Conservation (phyloP, 2,888 invertebrate genomes). For the Volucella inanis region DNA sequence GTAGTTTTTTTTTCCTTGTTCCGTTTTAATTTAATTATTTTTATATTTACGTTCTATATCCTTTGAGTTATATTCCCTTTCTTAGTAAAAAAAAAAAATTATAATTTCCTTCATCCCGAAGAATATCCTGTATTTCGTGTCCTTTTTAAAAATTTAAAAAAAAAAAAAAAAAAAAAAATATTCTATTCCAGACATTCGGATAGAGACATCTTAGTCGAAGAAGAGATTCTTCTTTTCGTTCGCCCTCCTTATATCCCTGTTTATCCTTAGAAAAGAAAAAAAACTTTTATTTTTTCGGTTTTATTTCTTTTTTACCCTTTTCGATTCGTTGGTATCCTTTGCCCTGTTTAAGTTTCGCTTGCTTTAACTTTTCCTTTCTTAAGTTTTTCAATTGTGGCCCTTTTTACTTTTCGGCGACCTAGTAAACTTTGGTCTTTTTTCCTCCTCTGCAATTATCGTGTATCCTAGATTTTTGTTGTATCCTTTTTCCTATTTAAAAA, state of each 20-base stretch:
- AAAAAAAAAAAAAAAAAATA: background rate
- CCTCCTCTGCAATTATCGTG: slow-evolving; percentile 24
- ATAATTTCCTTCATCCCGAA: background rate
- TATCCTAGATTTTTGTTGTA: slow-evolving; percentile 21
- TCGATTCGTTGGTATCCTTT: background rate
- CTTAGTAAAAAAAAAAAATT: background rate
- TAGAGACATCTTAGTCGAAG: slow-evolving; percentile 16
- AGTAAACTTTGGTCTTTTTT: slow-evolving; percentile 64
- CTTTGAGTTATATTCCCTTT: slow-evolving; percentile 1
- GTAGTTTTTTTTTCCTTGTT: slow-evolving; percentile 47
- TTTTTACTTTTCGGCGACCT: slow-evolving; percentile 40
- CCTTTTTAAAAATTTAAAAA: slow-evolving; percentile 21
- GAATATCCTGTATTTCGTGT: background rate
- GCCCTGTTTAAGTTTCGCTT: slow-evolving; percentile 20
- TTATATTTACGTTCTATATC: slow-evolving; percentile 7
- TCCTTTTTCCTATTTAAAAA: slow-evolving; percentile 7
- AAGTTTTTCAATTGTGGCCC: slow-evolving; percentile 4
- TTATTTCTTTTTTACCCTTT: background rate
- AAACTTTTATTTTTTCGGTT: background rate
- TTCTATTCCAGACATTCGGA: slow-evolving; percentile 2
- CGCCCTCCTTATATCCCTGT: too few relatives aligned
- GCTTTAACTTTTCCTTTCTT: slow-evolving; percentile 19
- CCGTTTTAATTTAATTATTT: slow-evolving; percentile 37
- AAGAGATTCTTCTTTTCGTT: too few relatives aligned
- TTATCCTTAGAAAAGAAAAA: background rate